Evolutionary conservation across 2,113 vertebrate genomes (phyloP).

Genomic region (Tenrec ecaudatus): DNA sequence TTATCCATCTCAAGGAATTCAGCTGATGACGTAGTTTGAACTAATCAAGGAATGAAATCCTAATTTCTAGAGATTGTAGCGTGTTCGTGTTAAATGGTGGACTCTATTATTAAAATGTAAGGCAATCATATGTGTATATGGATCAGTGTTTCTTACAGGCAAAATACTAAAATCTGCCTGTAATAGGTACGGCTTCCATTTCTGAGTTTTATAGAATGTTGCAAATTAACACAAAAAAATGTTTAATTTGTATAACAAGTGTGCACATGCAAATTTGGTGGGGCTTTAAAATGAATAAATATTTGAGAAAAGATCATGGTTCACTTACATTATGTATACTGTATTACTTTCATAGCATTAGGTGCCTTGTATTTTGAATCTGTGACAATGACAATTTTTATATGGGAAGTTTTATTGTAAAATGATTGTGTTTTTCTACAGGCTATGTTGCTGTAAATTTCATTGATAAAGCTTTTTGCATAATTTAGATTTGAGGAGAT

Average conservation of each 20-base stretch:
- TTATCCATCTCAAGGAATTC: constrained; percentile 82
- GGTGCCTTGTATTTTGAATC: constrained; percentile 85
- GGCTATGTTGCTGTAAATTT: constrained; percentile 61
- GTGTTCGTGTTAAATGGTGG: constrained; percentile 85
- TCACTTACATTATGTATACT: constrained; percentile 76
- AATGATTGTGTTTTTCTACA: constrained; percentile 75
- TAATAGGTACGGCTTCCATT: constrained; percentile 83
- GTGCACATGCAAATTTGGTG: constrained; percentile 73
- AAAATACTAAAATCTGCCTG: constrained; percentile 80
- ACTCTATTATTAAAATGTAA: constrained; percentile 81
- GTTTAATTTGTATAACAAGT: constrained; percentile 85
- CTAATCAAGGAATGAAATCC: constrained; percentile 84
- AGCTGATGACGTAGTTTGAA: constrained; percentile 84
- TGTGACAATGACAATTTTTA: constrained; percentile 72
- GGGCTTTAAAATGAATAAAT: constrained; percentile 57
- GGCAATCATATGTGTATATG: constrained; percentile 78
- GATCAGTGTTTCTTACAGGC: constrained; percentile 81
- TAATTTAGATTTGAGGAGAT: constrained; percentile 79
- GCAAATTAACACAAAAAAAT: constrained; percentile 82
- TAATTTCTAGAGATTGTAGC: constrained; percentile 80
- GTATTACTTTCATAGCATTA: constrained; percentile 79
- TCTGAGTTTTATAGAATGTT: constrained; percentile 84
- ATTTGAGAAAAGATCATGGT: constrained; percentile 74
- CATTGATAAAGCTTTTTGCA: constrained; percentile 79
- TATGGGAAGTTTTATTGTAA: constrained; percentile 71